phyloP scores from a whole-genome alignment of 2,113 vertebrate species.

The Budorcas taxicolor region DNA sequence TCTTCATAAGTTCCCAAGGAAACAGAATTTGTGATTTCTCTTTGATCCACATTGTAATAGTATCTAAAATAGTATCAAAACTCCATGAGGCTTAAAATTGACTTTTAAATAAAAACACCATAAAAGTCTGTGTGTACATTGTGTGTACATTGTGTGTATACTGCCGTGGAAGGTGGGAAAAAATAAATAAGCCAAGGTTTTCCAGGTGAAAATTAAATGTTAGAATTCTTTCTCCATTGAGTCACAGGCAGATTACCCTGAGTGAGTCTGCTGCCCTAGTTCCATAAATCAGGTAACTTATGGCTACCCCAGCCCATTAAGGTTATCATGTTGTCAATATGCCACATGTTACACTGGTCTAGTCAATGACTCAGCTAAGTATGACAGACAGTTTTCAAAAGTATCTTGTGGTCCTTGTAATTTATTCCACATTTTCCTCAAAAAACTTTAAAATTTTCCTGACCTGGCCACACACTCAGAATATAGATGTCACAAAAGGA shows the following conservation, averaged over 20 bases:
- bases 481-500: neutral
- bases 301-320: rapidly evolving
- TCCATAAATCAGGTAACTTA: neutral
- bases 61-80: neutral
- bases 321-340: neutral
- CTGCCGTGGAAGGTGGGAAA: neutral
- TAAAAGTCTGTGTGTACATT: neutral
- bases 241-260: neutral
- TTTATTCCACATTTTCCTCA: neutral
- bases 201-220: neutral
- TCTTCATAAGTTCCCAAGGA: slow-evolving; percentile 46
- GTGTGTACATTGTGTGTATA: neutral
- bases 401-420: neutral
- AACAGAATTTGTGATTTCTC: slow-evolving; percentile 31
- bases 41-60: neutral
- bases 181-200: neutral
- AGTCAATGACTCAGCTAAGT: neutral
- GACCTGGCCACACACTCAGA: neutral
- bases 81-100: neutral
- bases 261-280: neutral
- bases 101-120: neutral
- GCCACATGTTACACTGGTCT: neutral
- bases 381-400: neutral
- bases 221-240: neutral
- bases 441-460: neutral